Evolutionary conservation across 2,888 invertebrate genomes (phyloP).

Genomic region (Yponomeuta plumbellus): DNA sequence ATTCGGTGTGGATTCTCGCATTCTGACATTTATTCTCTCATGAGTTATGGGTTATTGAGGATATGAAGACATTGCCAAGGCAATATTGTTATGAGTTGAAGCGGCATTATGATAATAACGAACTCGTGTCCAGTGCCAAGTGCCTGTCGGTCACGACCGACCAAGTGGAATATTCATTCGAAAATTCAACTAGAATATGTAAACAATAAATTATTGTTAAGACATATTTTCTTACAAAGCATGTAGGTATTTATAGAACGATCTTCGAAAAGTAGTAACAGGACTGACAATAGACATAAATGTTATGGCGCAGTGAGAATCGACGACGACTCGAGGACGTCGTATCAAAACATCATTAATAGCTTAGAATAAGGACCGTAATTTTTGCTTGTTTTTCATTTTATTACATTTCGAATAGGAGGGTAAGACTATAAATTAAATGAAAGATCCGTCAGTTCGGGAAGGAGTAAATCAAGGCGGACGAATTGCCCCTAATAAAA

Average conservation of each 20-base stretch:
- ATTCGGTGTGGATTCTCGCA: neutral
- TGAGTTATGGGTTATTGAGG: conserved; percentile 54
- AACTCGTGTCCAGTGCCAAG: conserved; percentile 63
- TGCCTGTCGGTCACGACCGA: conserved; percentile 19
- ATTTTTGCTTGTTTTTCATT: conserved; percentile 72
- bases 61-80: conserved; percentile 56
- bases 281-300: neutral
- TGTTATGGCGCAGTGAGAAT: conserved; percentile 5
- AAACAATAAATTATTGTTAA: conserved; percentile 44
- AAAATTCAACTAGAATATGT: conserved; percentile 53
- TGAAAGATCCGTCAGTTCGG: conserved; percentile 74
- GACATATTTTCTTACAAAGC: conserved; percentile 42
- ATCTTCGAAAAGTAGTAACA: neutral
- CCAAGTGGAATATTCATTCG: conserved; percentile 15
- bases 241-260: conserved; percentile 31
- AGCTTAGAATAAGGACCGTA: conserved; percentile 27
- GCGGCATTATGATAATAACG: conserved; percentile 66
- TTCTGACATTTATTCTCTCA: conserved; percentile 48
- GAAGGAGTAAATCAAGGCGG: conserved; percentile 75
- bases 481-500: conserved; percentile 77
- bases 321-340: neutral
- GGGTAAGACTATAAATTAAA: conserved; percentile 73
- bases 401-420: conserved; percentile 66
- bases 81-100: conserved; percentile 63
- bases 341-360: conserved; percentile 20